Conservation (phyloP, 2,113 vertebrate genomes). For the Amblyopsis rosae region DNA sequence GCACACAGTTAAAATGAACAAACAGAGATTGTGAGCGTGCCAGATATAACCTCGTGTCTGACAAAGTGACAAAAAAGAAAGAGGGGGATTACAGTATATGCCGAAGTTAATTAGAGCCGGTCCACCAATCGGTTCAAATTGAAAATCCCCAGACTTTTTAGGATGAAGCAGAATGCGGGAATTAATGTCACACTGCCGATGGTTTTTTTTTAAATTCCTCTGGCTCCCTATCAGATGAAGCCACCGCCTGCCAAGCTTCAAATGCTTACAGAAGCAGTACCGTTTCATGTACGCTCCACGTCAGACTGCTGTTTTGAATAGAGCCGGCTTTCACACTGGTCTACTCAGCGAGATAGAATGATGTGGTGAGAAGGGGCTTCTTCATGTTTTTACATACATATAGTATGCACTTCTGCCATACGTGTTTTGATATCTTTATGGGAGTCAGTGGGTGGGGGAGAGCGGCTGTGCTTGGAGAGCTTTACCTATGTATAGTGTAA, state of each 20-base stretch:
- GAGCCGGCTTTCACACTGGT: conserved; percentile 17
- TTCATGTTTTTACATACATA: too few relatives aligned
- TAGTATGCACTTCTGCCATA: too few relatives aligned
- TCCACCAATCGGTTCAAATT: conserved; percentile 70
- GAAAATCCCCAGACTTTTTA: conserved; percentile 61
- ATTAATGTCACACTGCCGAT: conserved; percentile 78
- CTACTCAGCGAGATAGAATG: too few relatives aligned
- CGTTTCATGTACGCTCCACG: conserved; percentile 29
- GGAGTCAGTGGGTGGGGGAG: too few relatives aligned
- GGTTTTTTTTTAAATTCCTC: conserved; percentile 69
- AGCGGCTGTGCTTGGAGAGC: too few relatives aligned
- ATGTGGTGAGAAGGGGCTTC: too few relatives aligned
- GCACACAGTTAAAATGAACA: conserved; percentile 23
- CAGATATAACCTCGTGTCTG: conserved; percentile 64
- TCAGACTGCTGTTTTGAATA: conserved; percentile 50
- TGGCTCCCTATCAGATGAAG: conserved; percentile 71
- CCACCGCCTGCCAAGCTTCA: conserved; percentile 43
- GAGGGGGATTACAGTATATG: conserved; percentile 73
- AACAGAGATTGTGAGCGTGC: conserved; percentile 41
- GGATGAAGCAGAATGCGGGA: conserved; percentile 67
- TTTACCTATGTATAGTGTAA: too few relatives aligned
- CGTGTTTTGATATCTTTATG: too few relatives aligned
- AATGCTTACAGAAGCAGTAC: conserved; percentile 49
- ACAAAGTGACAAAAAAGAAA: conserved; percentile 60
- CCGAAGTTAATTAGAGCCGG: conserved; percentile 78